A percentile compares a stretch with the other conserved stretches of the same genome.
phyloP scores from a whole-genome alignment of 2,888 invertebrate genomes.

The Mythimna albipuncta region DNA sequence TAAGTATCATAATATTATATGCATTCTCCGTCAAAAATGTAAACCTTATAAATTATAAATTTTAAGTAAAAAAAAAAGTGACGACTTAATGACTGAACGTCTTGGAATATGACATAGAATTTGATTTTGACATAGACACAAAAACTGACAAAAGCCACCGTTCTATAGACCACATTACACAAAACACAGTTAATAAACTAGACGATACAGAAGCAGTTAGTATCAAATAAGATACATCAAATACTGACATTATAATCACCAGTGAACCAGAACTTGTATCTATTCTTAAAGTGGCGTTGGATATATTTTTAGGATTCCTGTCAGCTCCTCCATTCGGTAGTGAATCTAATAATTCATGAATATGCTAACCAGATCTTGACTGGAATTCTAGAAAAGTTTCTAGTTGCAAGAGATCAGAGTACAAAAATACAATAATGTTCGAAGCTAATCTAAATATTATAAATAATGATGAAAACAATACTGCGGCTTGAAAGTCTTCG shows the following conservation, averaged over 20 bases:
- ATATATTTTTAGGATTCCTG: slow-evolving; percentile 37
- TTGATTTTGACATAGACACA: no score
- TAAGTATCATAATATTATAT: no score
- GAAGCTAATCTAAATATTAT: slow-evolving; percentile 11
- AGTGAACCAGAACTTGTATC: slow-evolving; percentile 34
- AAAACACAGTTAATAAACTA: slow-evolving; percentile 7
- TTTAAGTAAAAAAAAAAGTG: no score
- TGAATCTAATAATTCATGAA: slow-evolving; percentile 50
- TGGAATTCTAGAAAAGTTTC: slow-evolving; percentile 29
- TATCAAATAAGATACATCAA: slow-evolving; percentile 14
- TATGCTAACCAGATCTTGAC: slow-evolving; percentile 58
- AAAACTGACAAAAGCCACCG: background rate
- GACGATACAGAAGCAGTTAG: background rate
- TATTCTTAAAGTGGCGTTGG: slow-evolving; percentile 13
- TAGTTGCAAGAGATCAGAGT: slow-evolving; percentile 23
- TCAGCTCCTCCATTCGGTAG: slow-evolving; percentile 25
- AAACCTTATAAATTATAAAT: no score
- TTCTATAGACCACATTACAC: background rate
- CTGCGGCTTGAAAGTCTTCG: background rate
- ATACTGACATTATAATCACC: slow-evolving; percentile 23
- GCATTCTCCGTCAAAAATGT: no score
- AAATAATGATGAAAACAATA: slow-evolving; percentile 28
- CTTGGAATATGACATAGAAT: no score
- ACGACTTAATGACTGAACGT: no score
- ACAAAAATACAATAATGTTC: slow-evolving; percentile 11